Base-by-base conservation (phyloP, 2,888 invertebrate species). In the Eilema sororculum region DNA sequence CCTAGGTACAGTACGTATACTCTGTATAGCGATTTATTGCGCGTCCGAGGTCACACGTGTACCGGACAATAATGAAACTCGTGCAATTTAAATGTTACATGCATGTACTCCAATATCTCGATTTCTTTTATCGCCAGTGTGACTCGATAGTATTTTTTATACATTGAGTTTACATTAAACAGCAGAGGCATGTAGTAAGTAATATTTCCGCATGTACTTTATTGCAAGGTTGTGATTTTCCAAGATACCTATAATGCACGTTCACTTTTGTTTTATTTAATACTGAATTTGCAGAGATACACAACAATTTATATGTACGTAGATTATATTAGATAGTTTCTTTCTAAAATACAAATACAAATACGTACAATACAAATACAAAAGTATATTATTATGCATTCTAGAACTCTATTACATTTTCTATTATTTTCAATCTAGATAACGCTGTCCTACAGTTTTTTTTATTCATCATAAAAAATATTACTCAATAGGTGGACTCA, bases 11-110 rank as follows among this genome's bases (percentile, higher is more conserved):
- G 52, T 52, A 52, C n/a, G 9, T n/a, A 52, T 52, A 52, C n/a
- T n/a, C 59, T 61, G 75, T 69, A 75, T 69, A 80, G 83, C 77
- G 78, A 81, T 84, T 82, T 84, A 87, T 83, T 80, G 84, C 84
- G 77, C 78, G 82, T 78, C 77, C 84, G 86, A 91, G 87, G 89
- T 89, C 88, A 90, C 92, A 91, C 92, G 91, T 92, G 91, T 86
- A 78, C 75, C 72, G 73, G 76, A 72, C 83, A 85, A 87, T 91
- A 91, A 87, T 84, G 84, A 79, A 84, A 85, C 88, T 88, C 90
- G 89, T 89, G 90, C 87, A 86, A 84, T 84, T 85, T 85, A 85
- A 84, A 78, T 79, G 80, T 80, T 76, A 79, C 76, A 78, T 80
- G 80, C 80, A 79, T 78, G 78, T 81, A 79, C 82, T 78, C 69